A percentile compares a stretch with the other conserved stretches of the same genome.
These are phyloP conservation scores for Bovichtus diacanthus DNA, from an alignment of 2,797 vertebrate species.

Conservation along the genomic window DNA sequence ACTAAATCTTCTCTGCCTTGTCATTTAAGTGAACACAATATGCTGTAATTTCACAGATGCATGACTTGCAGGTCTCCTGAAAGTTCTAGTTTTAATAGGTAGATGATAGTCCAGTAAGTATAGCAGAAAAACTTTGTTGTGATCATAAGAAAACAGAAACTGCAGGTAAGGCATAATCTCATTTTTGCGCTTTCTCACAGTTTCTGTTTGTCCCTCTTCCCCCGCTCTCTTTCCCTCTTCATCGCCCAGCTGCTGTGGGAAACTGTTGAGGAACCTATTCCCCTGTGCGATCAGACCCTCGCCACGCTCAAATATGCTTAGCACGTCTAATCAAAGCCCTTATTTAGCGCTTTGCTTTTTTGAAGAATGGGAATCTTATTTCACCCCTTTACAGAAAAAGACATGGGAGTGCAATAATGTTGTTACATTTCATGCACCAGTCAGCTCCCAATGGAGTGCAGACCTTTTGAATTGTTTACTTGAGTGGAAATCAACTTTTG, in stretches of 20 bases:
- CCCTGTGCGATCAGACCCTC: slow-evolving; percentile 57
- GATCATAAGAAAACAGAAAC: slow-evolving; percentile 46
- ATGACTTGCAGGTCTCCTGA: background rate
- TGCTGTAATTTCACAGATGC: background rate
- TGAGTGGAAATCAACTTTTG: slow-evolving; percentile 47
- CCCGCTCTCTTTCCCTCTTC: slow-evolving; percentile 3
- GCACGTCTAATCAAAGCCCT: slow-evolving; percentile 63
- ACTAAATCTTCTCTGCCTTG: background rate
- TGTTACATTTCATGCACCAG: slow-evolving; percentile 66
- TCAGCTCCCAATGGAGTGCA: slow-evolving; percentile 71
- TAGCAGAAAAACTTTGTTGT: slow-evolving; percentile 24
- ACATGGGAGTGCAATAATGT: slow-evolving; percentile 65
- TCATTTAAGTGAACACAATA: slow-evolving; percentile 1
- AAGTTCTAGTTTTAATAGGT: slow-evolving; percentile 5
- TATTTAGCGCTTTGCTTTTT: slow-evolving; percentile 68
- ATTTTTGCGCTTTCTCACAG: slow-evolving; percentile 24
- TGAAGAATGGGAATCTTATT: slow-evolving; percentile 53
- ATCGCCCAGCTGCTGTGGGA: slow-evolving; percentile 52
- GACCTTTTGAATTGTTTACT: slow-evolving; percentile 63
- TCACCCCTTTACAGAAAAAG: slow-evolving; percentile 56
- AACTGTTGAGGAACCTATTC: slow-evolving; percentile 52
- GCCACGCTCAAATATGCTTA: slow-evolving; percentile 79
- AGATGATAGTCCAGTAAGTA: slow-evolving; percentile 6
- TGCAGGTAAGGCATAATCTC: slow-evolving; percentile 44
- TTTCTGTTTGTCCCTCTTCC: slow-evolving; percentile 12